These are phyloP conservation scores for Ceratoteleas bidentatus DNA, from an alignment of 1,140 invertebrate genomes.

Conservation along the genomic window DNA sequence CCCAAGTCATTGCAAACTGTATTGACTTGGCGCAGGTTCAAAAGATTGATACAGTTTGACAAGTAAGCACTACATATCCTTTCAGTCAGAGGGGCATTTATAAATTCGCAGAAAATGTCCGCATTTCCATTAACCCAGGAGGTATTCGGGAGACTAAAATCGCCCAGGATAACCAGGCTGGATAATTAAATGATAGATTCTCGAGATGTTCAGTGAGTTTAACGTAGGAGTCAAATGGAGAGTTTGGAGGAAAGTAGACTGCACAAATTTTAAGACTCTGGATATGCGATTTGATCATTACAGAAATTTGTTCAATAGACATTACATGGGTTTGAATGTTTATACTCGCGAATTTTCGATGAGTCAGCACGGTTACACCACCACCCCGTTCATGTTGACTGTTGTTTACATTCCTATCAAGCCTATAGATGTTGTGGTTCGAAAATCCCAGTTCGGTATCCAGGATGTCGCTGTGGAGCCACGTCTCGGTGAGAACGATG, in stretches of 20 bases:
- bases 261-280: too few relatives aligned
- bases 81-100: too few relatives aligned
- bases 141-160: too few relatives aligned
- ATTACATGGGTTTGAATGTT: not conserved
- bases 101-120: too few relatives aligned
- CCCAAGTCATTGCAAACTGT: not conserved
- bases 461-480: not conserved
- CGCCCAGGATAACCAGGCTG: too few relatives aligned
- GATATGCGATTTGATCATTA: not conserved
- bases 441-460: not conserved
- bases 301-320: not conserved
- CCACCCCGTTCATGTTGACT: not conserved
- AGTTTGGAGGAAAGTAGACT: too few relatives aligned
- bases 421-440: conserved; percentile 1
- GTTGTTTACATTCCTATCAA: not conserved
- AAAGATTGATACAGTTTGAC: not conserved
- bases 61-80: not conserved
- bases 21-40: not conserved
- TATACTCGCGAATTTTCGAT: not conserved
- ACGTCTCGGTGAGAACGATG: conserved; percentile 4
- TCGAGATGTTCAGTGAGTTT: too few relatives aligned
- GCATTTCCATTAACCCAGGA: too few relatives aligned
- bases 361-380: not conserved
- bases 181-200: too few relatives aligned
- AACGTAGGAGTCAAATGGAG: too few relatives aligned